Conservation (phyloP, 2,113 vertebrate species). For the Odobenus rosmarus region DNA sequence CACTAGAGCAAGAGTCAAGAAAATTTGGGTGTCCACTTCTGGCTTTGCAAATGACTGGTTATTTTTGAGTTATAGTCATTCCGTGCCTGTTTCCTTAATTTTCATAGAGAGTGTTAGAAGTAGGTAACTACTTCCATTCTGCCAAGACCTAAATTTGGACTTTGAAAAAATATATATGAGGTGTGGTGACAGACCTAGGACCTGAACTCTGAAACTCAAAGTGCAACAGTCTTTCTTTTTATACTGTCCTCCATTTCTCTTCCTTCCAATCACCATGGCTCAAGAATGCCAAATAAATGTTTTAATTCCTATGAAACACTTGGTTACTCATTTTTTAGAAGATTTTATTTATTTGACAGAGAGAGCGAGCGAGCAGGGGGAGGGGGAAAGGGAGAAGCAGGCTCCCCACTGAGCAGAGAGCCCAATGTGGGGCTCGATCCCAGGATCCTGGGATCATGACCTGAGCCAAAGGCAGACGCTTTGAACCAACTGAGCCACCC, state of each 20-base stretch:
- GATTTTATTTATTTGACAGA: background rate
- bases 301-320: background rate
- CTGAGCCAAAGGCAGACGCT: background rate
- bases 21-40: background rate
- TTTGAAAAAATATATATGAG: background rate
- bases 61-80: slow-evolving; percentile 15
- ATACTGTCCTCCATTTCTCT: slow-evolving; percentile 9
- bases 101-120: slow-evolving; percentile 11
- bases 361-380: background rate
- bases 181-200: background rate
- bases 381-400: background rate
- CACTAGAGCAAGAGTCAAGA: background rate
- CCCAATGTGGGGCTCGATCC: background rate
- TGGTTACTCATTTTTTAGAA: background rate
- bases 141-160: slow-evolving; percentile 34
- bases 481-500: background rate
- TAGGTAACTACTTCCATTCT: slow-evolving; percentile 21
- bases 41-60: background rate
- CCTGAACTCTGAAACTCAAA: background rate
- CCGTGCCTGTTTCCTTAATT: background rate
- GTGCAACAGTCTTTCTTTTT: background rate
- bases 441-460: background rate
- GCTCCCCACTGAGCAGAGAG: background rate
- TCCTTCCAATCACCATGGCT: slow-evolving; percentile 25
- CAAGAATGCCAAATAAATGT: slow-evolving; percentile 34